Percentiles rank a stretch among this genome's conserved stretches.
These are phyloP conservation scores for Himalopsyche kuldschensis DNA, from an alignment of 2,888 invertebrate genomes.

Conservation along the genomic window DNA sequence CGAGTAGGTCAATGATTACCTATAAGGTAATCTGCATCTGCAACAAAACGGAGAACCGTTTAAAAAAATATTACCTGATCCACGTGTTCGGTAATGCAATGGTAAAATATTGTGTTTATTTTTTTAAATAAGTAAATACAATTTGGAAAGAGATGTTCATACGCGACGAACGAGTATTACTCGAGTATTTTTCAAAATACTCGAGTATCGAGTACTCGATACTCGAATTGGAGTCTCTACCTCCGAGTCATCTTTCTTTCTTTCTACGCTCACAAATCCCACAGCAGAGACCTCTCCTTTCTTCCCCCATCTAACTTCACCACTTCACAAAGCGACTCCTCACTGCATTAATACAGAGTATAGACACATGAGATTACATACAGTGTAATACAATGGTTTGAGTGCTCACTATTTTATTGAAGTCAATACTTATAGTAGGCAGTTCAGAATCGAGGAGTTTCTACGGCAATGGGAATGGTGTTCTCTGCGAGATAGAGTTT, in stretches of 20 bases:
- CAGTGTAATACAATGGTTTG: not conserved
- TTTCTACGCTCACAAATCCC: not conserved
- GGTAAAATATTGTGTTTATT: too few relatives aligned
- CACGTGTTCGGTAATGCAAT: too few relatives aligned
- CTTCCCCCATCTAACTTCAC: not conserved
- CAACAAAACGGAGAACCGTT: too few relatives aligned
- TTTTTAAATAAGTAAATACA: too few relatives aligned
- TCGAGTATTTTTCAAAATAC: too few relatives aligned
- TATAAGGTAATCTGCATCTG: too few relatives aligned
- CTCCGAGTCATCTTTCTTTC: not conserved
- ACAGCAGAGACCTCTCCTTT: not conserved
- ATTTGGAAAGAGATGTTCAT: too few relatives aligned
- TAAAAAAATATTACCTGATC: too few relatives aligned
- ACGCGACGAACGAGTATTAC: too few relatives aligned
- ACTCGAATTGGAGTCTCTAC: too few relatives aligned
- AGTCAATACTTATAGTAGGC: not conserved
- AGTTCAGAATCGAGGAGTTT: not conserved
- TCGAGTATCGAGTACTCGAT: too few relatives aligned
- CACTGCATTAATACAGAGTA: not conserved
- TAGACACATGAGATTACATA: not conserved
- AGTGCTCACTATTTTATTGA: not conserved
- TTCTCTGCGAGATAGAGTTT: not conserved
- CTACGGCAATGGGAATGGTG: not conserved
- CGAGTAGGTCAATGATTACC: too few relatives aligned
- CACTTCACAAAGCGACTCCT: not conserved